Evolutionary conservation across 1,140 invertebrate species (phyloP).

Genomic region (Cydia strobilella): DNA sequence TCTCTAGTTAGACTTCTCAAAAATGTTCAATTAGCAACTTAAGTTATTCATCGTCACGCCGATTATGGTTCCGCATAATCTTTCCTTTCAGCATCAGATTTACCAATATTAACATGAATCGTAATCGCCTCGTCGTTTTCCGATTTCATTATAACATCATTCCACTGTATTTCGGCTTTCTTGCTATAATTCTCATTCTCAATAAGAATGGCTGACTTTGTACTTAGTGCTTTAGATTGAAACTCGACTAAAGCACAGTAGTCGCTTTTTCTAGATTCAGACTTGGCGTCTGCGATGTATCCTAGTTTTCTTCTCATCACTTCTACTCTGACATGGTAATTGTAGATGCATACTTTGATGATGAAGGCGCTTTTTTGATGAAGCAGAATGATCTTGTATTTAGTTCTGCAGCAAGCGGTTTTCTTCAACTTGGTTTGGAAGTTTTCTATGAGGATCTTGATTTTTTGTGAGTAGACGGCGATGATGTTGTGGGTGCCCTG

Average conservation of each 20-base stretch:
- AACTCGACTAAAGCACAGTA: slow-evolving; percentile 74
- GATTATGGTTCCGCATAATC: slow-evolving; percentile 52
- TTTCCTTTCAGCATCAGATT: slow-evolving; percentile 59
- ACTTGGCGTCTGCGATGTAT: slow-evolving; percentile 64
- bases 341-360: slow-evolving; percentile 76
- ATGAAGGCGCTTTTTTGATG: slow-evolving; percentile 74
- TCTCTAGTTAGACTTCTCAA: neutral
- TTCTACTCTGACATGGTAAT: slow-evolving; percentile 73
- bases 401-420: slow-evolving; percentile 70
- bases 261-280: slow-evolving; percentile 67
- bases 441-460: slow-evolving; percentile 76
- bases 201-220: slow-evolving; percentile 71
- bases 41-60: slow-evolving; percentile 1
- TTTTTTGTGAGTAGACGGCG: slow-evolving; percentile 73
- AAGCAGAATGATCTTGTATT: slow-evolving; percentile 72
- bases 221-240: slow-evolving; percentile 69
- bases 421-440: slow-evolving; percentile 74
- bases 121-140: slow-evolving; percentile 73
- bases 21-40: neutral
- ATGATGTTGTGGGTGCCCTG: slow-evolving; percentile 69
- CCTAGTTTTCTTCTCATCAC: slow-evolving; percentile 70
- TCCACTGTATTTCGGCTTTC: slow-evolving; percentile 75
- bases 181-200: slow-evolving; percentile 73
- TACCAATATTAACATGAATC: slow-evolving; percentile 72
- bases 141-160: slow-evolving; percentile 67